Evolutionary conservation across 1,140 invertebrate species (phyloP).

Genomic region (Drosophila cardini): DNA sequence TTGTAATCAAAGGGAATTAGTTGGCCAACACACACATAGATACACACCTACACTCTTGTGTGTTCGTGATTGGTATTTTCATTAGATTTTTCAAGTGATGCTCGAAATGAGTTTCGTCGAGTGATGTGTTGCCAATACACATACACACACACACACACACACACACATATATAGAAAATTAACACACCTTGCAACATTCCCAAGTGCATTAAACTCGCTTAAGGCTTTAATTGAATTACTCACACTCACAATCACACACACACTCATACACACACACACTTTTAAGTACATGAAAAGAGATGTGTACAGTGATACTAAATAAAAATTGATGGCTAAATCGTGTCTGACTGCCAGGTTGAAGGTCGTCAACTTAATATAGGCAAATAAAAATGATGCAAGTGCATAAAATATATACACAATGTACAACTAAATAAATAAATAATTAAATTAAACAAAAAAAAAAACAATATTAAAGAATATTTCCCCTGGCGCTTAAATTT

Average conservation of each 20-base stretch:
- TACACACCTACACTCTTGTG: slow-evolving; percentile 25
- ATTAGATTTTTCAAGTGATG: slow-evolving; percentile 49
- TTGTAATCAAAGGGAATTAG: slow-evolving; percentile 75
- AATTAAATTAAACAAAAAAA: slow-evolving; percentile 28
- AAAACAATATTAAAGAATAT: no score
- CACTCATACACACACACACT: not conserved
- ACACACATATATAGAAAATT: slow-evolving; percentile 24
- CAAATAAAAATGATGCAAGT: slow-evolving; percentile 8
- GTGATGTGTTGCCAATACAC: slow-evolving; percentile 42
- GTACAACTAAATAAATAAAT: slow-evolving; percentile 55
- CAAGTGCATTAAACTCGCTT: slow-evolving; percentile 36
- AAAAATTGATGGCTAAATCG: slow-evolving; percentile 65
- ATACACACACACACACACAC: no score
- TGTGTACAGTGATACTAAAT: slow-evolving; percentile 2
- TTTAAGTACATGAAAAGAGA: slow-evolving; percentile 55
- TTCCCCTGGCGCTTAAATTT: slow-evolving; percentile 25
- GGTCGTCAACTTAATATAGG: slow-evolving; percentile 34
- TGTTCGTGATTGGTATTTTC: slow-evolving; percentile 48
- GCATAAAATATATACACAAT: slow-evolving; percentile 31
- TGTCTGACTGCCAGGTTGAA: slow-evolving; percentile 56
- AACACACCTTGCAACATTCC: slow-evolving; percentile 37
- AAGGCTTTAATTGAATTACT: slow-evolving; percentile 45
- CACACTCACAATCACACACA: slow-evolving; percentile 6
- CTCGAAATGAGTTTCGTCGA: slow-evolving; percentile 50
- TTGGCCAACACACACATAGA: slow-evolving; percentile 40